Conservation (phyloP, 2,113 vertebrate genomes). For the Phrynocephalus versicolor region DNA sequence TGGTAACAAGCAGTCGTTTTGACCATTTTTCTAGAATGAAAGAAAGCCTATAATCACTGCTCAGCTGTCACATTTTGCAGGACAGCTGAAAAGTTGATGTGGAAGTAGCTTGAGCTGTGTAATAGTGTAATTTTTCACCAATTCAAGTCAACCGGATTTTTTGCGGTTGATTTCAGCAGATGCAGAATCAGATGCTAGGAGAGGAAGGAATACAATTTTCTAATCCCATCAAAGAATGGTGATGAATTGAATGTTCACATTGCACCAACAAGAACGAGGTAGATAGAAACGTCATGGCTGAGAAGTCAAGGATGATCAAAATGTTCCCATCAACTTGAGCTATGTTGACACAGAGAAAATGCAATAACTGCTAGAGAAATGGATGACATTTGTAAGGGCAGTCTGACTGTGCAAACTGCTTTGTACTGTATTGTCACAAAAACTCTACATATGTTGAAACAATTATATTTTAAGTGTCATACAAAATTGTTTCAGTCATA, state of each 20-base stretch:
- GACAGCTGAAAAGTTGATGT: background rate
- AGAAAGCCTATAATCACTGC: background rate
- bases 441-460: background rate
- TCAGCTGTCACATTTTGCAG: background rate
- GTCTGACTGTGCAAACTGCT: background rate
- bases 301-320: slow-evolving; percentile 34
- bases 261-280: slow-evolving; percentile 1
- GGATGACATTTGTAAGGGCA: background rate
- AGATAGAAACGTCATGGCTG: slow-evolving; percentile 29
- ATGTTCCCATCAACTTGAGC: slow-evolving; percentile 19
- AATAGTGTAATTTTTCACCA: slow-evolving; percentile 5
- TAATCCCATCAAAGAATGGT: background rate
- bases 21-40: background rate
- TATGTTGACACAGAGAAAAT: slow-evolving; percentile 29
- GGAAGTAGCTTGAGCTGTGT: background rate
- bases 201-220: slow-evolving; percentile 8
- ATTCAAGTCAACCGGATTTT: background rate
- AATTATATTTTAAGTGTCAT: background rate
- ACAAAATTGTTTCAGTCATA: background rate
- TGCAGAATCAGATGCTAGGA: background rate
- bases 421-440: background rate
- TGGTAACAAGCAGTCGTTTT: background rate
- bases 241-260: slow-evolving; percentile 23
- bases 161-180: background rate
- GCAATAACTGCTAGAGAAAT: slow-evolving; percentile 20